These are phyloP conservation scores for Quadriops clusia DNA, from an alignment of 2,888 invertebrate genomes.

Conservation along the genomic window DNA sequence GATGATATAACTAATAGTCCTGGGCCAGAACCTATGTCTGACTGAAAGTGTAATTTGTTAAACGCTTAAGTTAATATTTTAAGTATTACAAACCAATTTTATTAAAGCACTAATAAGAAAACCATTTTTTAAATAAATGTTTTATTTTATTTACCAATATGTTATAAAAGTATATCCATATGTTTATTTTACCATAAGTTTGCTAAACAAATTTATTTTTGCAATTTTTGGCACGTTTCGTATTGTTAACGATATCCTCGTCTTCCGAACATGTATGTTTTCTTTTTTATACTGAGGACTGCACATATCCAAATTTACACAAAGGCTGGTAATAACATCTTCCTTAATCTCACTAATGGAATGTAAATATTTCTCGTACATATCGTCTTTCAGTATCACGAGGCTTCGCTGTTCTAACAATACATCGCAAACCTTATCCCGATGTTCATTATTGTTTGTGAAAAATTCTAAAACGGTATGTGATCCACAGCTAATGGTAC, in stretches of 20 bases:
- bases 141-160: slow-evolving; percentile 9
- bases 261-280: slow-evolving; percentile 47
- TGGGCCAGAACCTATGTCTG: slow-evolving; percentile 33
- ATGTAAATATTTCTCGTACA: slow-evolving; percentile 79
- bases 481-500: slow-evolving; percentile 85
- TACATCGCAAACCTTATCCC: slow-evolving; percentile 52
- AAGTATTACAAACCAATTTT: too few species aligned
- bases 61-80: background rate
- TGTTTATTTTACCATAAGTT: slow-evolving; percentile 9
- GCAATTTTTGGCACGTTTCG: slow-evolving; percentile 85
- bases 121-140: slow-evolving; percentile 1
- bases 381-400: slow-evolving; percentile 66
- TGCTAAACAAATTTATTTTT: slow-evolving; percentile 50
- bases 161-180: slow-evolving; percentile 5
- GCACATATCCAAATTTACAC: slow-evolving; percentile 56
- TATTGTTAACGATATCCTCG: slow-evolving; percentile 82
- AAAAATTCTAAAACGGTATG: slow-evolving; percentile 84
- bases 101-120: slow-evolving; percentile 2
- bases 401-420: slow-evolving; percentile 81
- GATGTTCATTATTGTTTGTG: slow-evolving; percentile 37
- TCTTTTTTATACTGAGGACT: slow-evolving; percentile 43
- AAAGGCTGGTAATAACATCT: slow-evolving; percentile 50
- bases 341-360: slow-evolving; percentile 61
- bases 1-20: slow-evolving; percentile 35
- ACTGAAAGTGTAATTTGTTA: slow-evolving; percentile 19